Evolutionary conservation across 2,797 vertebrate genomes (phyloP).

Genomic region (Sarcophilus harrisii): DNA sequence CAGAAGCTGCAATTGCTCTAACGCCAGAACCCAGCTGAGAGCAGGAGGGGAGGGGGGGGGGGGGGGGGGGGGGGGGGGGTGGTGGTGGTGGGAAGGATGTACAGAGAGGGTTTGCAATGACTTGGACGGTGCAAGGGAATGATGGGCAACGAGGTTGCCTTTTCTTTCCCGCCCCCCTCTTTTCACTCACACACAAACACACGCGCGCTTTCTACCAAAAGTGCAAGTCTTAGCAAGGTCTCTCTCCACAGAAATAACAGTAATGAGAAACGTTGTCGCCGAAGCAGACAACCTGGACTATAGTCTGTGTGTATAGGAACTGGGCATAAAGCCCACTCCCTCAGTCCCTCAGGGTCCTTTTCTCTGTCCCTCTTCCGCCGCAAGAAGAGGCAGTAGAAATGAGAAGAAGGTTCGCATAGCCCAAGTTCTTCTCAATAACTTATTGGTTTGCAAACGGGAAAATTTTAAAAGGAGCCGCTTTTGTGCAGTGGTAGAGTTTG

Average conservation of each 20-base stretch:
- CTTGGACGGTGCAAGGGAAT: constrained; percentile 84
- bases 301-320: constrained; percentile 67
- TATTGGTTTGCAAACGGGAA: constrained; percentile 66
- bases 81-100: constrained; percentile 80
- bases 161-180: constrained; percentile 68
- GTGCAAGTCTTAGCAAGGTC: constrained; percentile 79
- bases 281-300: constrained; percentile 80
- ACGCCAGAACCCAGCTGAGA: constrained; percentile 79
- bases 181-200: constrained; percentile 67
- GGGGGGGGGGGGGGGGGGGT: constrained; percentile 75
- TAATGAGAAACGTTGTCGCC: constrained; percentile 65
- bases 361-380: constrained; percentile 1
- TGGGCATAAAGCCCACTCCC: constrained; percentile 67
- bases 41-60: constrained; percentile 72
- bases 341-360: constrained; percentile 28
- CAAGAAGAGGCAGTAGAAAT: constrained; percentile 23
- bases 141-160: constrained; percentile 82
- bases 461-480: constrained; percentile 77
- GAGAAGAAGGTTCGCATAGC: constrained; percentile 33
- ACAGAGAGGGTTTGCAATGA: constrained; percentile 80
- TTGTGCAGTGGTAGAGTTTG: constrained; percentile 84
- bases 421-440: constrained; percentile 74
- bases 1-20: constrained; percentile 75
- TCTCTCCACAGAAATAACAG: constrained; percentile 82
- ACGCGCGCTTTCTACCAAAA: constrained; percentile 80